These are phyloP conservation scores for Gadopsis bispinosus DNA, from an alignment of 2,797 vertebrate genomes.

Conservation along the genomic window DNA sequence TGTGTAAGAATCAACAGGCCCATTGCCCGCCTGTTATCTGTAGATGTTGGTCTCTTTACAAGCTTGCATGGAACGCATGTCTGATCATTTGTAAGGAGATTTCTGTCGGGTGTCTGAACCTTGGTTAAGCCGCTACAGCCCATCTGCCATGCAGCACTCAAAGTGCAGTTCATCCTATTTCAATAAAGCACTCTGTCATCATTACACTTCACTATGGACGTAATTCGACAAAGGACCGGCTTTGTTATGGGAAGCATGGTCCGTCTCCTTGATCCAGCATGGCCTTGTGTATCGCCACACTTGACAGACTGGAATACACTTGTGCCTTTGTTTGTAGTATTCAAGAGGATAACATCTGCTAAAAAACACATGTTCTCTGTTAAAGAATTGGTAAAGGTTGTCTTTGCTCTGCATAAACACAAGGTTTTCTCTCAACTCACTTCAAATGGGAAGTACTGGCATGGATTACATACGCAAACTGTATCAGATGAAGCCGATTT, in stretches of 20 bases:
- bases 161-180: constrained; percentile 17
- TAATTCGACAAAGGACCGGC: constrained; percentile 6
- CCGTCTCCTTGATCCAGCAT: background rate
- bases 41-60: background rate
- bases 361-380: constrained; percentile 48
- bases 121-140: background rate
- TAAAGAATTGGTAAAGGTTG: background rate
- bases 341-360: constrained; percentile 40
- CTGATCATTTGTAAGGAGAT: constrained; percentile 14
- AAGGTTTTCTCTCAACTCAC: constrained; percentile 31
- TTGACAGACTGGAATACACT: constrained; percentile 23
- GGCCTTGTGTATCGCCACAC: constrained; percentile 7
- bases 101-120: constrained; percentile 40
- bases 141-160: constrained; percentile 19
- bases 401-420: constrained; percentile 30
- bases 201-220: background rate
- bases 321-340: constrained; percentile 37
- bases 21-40: background rate
- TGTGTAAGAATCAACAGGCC: background rate
- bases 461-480: constrained; percentile 32
- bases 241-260: constrained; percentile 12
- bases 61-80: constrained; percentile 23
- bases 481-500: constrained; percentile 33
- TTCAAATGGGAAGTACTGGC: constrained; percentile 46
- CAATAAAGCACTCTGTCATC: constrained; percentile 15